Conservation (phyloP, 2,888 invertebrate genomes). For the Folsomia candida region DNA sequence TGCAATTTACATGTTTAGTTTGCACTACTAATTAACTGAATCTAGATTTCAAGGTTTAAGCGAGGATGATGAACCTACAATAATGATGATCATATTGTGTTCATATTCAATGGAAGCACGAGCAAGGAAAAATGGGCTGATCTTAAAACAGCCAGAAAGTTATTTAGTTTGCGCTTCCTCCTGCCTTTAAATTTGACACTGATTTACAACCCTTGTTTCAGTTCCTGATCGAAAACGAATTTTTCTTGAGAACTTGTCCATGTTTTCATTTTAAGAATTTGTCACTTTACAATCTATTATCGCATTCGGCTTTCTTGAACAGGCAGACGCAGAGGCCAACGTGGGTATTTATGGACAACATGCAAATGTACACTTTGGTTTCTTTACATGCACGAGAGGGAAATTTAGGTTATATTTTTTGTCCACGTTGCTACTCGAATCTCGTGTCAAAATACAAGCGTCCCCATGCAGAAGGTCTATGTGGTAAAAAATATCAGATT, state of each 20-base stretch:
- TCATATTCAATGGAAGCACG: background rate
- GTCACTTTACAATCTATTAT: background rate
- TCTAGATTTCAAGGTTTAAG: background rate
- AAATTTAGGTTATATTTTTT: background rate
- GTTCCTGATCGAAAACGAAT: slow-evolving; percentile 5
- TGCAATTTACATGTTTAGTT: background rate
- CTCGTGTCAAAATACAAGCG: background rate
- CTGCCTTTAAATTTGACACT: slow-evolving; percentile 1
- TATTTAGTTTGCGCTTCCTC: background rate
- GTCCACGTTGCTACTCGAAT: background rate
- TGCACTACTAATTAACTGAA: background rate
- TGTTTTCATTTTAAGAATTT: background rate
- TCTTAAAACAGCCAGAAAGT: background rate
- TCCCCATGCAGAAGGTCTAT: too few relatives aligned
- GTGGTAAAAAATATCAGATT: too few relatives aligned
- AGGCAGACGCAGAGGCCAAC: too few relatives aligned
- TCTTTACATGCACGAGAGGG: background rate
- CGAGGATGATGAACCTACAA: background rate
- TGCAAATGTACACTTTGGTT: too few relatives aligned
- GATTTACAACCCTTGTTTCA: slow-evolving; percentile 2
- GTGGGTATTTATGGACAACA: too few relatives aligned
- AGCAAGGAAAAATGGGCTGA: background rate
- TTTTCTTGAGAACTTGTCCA: background rate
- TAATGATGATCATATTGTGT: too few relatives aligned
- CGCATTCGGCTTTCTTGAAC: too few relatives aligned